Conservation (phyloP, 2,888 invertebrate species). For the Leucophora obtusa region DNA sequence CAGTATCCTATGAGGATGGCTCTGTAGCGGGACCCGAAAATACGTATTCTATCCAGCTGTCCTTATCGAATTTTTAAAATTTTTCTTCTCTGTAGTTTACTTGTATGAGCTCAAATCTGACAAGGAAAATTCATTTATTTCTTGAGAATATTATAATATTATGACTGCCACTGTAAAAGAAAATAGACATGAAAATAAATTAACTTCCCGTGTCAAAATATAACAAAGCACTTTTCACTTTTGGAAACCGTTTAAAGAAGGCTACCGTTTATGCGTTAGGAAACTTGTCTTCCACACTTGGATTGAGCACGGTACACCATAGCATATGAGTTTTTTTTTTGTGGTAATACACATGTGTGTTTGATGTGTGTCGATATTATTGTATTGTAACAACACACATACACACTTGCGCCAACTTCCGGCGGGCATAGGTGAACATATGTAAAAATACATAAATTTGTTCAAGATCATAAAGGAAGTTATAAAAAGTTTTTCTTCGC, state of each 20-base stretch:
- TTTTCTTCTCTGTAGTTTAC: too few relatives aligned
- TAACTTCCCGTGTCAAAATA: slow-evolving; percentile 56
- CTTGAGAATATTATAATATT: too few relatives aligned
- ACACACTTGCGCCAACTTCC: slow-evolving; percentile 57
- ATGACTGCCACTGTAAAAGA: not conserved
- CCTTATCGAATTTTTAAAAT: too few relatives aligned
- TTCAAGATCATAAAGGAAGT: slow-evolving; percentile 59
- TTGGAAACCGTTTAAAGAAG: slow-evolving; percentile 42
- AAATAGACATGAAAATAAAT: slow-evolving; percentile 39
- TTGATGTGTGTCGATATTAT: slow-evolving; percentile 27
- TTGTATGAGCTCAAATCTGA: too few relatives aligned
- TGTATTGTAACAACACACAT: slow-evolving; percentile 27
- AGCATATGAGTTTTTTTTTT: not conserved
- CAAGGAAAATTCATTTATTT: too few relatives aligned
- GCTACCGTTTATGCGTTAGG: slow-evolving; percentile 44
- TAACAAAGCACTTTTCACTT: slow-evolving; percentile 31
- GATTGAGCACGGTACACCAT: not conserved
- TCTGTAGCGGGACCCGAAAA: too few relatives aligned
- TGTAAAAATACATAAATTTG: slow-evolving; percentile 53
- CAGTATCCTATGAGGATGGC: too few relatives aligned
- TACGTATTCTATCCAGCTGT: too few relatives aligned
- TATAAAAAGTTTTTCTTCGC: slow-evolving; percentile 48
- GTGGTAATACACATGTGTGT: slow-evolving; percentile 37
- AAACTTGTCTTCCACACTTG: slow-evolving; percentile 50
- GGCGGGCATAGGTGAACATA: slow-evolving; percentile 60